Conservation (phyloP, 2,113 vertebrate species). For the Mirounga angustirostris region DNA sequence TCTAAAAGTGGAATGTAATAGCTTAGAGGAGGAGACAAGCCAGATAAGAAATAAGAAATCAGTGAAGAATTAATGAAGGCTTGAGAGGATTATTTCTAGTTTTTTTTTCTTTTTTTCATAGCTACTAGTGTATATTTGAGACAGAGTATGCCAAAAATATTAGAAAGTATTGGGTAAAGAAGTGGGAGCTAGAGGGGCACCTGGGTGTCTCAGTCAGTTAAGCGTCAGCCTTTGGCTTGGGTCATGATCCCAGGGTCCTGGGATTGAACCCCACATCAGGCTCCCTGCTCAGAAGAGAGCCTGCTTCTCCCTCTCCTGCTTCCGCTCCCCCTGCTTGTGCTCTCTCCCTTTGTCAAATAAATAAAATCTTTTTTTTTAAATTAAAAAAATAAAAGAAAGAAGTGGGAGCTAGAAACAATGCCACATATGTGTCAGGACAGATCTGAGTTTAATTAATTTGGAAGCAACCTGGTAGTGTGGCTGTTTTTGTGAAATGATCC, state of each 20-base stretch:
- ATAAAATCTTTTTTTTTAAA: neutral
- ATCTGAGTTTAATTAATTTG: neutral
- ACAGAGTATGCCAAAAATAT: neutral
- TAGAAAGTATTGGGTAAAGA: neutral
- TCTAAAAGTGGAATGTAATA: neutral
- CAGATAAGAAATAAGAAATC: neutral
- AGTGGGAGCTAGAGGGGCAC: accelerated
- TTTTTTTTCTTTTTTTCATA: neutral
- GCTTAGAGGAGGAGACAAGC: neutral
- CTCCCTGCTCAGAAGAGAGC: too few species aligned
- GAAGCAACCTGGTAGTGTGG: neutral
- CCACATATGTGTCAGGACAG: neutral
- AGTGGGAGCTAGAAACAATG: neutral
- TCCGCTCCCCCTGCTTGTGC: neutral
- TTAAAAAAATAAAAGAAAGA: neutral
- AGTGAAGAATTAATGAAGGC: neutral
- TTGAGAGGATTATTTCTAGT: neutral
- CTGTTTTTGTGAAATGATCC: neutral
- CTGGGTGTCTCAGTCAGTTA: neutral
- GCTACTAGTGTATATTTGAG: neutral
- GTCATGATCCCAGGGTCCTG: neutral
- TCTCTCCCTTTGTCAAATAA: neutral
- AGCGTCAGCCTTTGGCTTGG: neutral
- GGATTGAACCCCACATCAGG: too few species aligned
- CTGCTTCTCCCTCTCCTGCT: too few species aligned